A percentile compares a stretch with the other conserved stretches of the same genome.
These are phyloP conservation scores for Loris lydekkerianus DNA, from an alignment of 2,797 vertebrate species.

Conservation along the genomic window DNA sequence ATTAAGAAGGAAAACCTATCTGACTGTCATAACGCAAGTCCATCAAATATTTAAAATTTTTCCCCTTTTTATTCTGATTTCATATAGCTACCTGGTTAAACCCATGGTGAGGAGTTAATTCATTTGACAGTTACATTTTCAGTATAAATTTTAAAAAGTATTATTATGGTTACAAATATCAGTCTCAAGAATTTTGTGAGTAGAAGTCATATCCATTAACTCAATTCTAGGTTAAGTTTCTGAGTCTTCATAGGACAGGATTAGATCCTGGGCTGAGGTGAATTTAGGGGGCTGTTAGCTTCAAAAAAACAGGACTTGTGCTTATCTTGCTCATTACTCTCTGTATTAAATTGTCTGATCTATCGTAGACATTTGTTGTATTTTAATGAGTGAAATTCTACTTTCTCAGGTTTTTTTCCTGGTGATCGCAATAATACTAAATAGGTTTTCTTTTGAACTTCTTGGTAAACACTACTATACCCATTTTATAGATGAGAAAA, in stretches of 20 bases:
- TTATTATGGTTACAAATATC: not conserved
- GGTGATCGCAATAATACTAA: not conserved
- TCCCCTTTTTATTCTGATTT: conserved; percentile 6
- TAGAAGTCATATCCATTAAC: not conserved
- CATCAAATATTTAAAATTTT: not conserved
- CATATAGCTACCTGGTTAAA: not conserved
- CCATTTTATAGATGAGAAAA: conserved; percentile 41
- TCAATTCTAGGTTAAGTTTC: conserved; percentile 19
- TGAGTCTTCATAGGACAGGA: conserved; percentile 44
- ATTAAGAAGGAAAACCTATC: conserved; percentile 23
- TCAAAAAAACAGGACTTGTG: not conserved
- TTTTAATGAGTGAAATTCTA: conserved; percentile 14
- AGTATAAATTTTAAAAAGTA: conserved; percentile 5
- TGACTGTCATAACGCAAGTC: not conserved
- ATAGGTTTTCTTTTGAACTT: conserved; percentile 27
- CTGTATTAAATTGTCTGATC: not conserved
- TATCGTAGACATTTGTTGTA: not conserved
- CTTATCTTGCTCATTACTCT: not conserved
- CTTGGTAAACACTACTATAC: not conserved
- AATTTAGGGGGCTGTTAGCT: conserved; percentile 36
- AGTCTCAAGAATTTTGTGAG: not conserved
- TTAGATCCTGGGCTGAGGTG: not conserved
- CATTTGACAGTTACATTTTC: not conserved
- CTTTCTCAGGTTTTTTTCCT: not conserved
- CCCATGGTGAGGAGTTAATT: not conserved